Percentiles rank a stretch among this genome's conserved stretches.
phyloP scores from a whole-genome alignment of 2,888 invertebrate genomes.

The Plagodis dolabraria region DNA sequence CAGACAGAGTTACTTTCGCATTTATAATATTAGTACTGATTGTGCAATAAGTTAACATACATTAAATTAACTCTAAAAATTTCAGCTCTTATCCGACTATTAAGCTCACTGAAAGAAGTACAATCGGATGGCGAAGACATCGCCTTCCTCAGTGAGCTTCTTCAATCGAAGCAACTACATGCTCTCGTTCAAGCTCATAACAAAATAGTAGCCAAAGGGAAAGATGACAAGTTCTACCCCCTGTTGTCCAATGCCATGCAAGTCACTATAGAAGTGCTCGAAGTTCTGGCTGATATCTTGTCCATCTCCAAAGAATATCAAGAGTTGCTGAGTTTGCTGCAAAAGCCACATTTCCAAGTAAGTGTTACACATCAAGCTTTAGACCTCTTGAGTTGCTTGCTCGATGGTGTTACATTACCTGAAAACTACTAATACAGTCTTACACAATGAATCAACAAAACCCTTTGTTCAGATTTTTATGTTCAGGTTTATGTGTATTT shows the following conservation, averaged over 20 bases:
- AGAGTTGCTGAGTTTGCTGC: conserved; percentile 91
- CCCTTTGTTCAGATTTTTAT: neutral
- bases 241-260: conserved; percentile 94
- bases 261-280: conserved; percentile 91
- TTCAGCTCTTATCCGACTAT: conserved; percentile 91
- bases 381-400: no score
- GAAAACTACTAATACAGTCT: no score
- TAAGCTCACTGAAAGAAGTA: conserved; percentile 93
- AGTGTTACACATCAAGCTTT: no score
- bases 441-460: neutral
- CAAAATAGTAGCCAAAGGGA: conserved; percentile 92
- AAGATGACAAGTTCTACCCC: conserved; percentile 93
- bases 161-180: conserved; percentile 94
- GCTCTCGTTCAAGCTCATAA: conserved; percentile 96
- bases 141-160: conserved; percentile 91
- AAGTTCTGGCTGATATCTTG: conserved; percentile 87
- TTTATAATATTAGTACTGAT: no score
- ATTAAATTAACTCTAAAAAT: neutral
- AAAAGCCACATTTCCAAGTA: conserved; percentile 95
- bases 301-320: conserved; percentile 90
- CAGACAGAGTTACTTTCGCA: no score
- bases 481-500: neutral
- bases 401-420: neutral
- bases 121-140: conserved; percentile 93
- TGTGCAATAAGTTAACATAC: no score